Percentiles rank a stretch among this genome's conserved stretches.
phyloP scores from a whole-genome alignment of 2,888 invertebrate genomes.

The Pheosia gnoma region DNA sequence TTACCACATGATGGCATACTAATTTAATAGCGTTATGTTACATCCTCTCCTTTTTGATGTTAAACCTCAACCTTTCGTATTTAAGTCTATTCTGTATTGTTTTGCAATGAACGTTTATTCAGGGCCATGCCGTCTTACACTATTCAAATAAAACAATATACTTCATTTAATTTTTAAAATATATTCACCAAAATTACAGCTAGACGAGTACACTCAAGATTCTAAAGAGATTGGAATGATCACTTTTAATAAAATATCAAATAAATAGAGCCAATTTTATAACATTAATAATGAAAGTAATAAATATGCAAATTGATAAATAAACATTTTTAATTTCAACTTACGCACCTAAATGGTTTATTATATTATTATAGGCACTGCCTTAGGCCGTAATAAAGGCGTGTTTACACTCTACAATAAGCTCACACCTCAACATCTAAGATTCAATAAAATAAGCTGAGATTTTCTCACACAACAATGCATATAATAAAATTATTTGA shows the following conservation, averaged over 20 bases:
- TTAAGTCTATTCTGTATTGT: not conserved
- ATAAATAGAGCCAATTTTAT: not conserved
- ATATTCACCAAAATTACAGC: slow-evolving; percentile 35
- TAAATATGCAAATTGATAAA: not conserved
- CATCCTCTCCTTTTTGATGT: too few relatives aligned
- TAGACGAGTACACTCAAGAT: slow-evolving; percentile 27
- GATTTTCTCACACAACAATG: too few relatives aligned
- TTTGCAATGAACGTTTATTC: too few relatives aligned
- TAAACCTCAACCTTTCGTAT: too few relatives aligned
- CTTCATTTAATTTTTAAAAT: not conserved
- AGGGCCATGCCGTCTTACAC: too few relatives aligned
- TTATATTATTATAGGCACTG: slow-evolving; percentile 25
- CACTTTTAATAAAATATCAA: slow-evolving; percentile 5
- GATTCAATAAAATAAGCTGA: too few relatives aligned
- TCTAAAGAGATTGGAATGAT: slow-evolving; percentile 13
- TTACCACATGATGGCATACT: too few relatives aligned
- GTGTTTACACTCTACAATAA: too few relatives aligned
- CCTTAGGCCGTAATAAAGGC: slow-evolving; percentile 15
- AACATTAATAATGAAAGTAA: not conserved
- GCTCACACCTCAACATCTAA: too few relatives aligned
- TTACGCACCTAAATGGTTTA: not conserved
- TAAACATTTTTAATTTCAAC: slow-evolving; percentile 6
- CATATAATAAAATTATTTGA: not conserved
- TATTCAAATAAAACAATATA: slow-evolving; percentile 2
- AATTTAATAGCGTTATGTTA: too few relatives aligned